These are phyloP conservation scores for Vandiemenella viatica DNA, from an alignment of 2,888 invertebrate genomes.

Conservation along the genomic window DNA sequence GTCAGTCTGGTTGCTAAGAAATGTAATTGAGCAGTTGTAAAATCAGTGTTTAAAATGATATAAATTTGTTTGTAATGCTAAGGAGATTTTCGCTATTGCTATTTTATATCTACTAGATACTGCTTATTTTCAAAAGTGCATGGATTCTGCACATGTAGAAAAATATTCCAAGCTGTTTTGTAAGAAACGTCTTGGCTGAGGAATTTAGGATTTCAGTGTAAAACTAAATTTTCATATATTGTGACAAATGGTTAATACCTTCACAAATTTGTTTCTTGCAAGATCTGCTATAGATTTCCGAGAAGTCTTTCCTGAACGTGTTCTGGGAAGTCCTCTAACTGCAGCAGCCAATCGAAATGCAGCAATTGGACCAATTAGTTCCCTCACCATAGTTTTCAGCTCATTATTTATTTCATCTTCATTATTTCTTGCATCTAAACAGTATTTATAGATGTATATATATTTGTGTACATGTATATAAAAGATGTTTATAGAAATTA, in stretches of 20 bases:
- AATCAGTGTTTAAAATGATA: too few relatives aligned
- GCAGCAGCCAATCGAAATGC: constrained; percentile 66
- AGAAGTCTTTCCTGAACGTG: constrained; percentile 70
- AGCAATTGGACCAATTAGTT: constrained; percentile 73
- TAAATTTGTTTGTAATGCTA: too few relatives aligned
- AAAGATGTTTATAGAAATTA: too few relatives aligned
- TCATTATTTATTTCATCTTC: constrained; percentile 40
- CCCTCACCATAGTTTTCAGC: constrained; percentile 41
- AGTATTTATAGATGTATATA: too few relatives aligned
- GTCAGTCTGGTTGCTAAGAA: not conserved
- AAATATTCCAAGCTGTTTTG: too few relatives aligned
- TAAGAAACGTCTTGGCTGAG: too few relatives aligned
- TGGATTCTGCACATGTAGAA: too few relatives aligned
- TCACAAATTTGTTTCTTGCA: constrained; percentile 62
- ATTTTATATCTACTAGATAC: too few relatives aligned
- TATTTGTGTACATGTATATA: not conserved
- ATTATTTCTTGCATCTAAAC: constrained; percentile 32
- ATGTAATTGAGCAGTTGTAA: not conserved
- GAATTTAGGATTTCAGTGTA: too few relatives aligned
- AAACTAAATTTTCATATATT: too few relatives aligned
- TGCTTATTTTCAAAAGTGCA: too few relatives aligned
- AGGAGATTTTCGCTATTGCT: too few relatives aligned
- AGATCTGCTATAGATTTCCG: constrained; percentile 74
- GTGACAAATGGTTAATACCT: constrained; percentile 32
- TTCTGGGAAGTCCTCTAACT: constrained; percentile 70